Base-by-base conservation (phyloP, 2,888 invertebrate genomes). In the Adelphocoris suturalis region DNA sequence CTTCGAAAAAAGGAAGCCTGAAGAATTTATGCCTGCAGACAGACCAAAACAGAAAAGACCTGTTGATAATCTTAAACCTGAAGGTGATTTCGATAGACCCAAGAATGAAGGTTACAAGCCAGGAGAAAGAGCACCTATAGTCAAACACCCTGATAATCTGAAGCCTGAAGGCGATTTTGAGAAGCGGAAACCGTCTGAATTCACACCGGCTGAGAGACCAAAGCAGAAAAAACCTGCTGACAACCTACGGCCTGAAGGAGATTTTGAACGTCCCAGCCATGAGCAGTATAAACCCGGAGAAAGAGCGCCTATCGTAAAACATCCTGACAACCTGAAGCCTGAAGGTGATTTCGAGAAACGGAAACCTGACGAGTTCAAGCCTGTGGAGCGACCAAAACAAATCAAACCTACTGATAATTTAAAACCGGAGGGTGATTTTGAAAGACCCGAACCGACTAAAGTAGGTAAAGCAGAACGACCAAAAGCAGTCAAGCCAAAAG, bases 121-220 rank as follows among this genome's bases (percentile, higher is more conserved):
- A 14, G 95, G 94, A 19, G 96, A 96, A 90, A 93, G 94, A 14
- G 94, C 93, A 14, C 93, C 92, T 75, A 94, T 93, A 28, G 90
- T 92, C 0, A 94, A 94, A 91, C 95, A 94, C 0, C 92, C 94
- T 48, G 95, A 95, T 91, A 95, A 95, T 92, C 92, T 95, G 0
- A 93, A 93, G 47, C 94, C 94, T 0, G 95, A 95, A 92, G 94
- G 94, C 5, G 93, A 93, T 4, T 94, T 94, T 91, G 93, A 93
- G 78, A 91, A 93, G 61, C 93, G 94, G 27, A 90, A 23, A 92
- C 93, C 93, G 16, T 90, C 91, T 13, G 90, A 92, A 0, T 93
- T 94, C 81, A 92, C 86, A 37, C 94, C 94, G 28, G 94, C 94
- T 7, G 95, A 94, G 91, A 92, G 94, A 16, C 94, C 94, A 0